Evolutionary conservation across 2,113 vertebrate species (phyloP), one percentile per base, ranked within the genome.

Genomic region (Sinocyclocheilus maitianheensis): DNA sequence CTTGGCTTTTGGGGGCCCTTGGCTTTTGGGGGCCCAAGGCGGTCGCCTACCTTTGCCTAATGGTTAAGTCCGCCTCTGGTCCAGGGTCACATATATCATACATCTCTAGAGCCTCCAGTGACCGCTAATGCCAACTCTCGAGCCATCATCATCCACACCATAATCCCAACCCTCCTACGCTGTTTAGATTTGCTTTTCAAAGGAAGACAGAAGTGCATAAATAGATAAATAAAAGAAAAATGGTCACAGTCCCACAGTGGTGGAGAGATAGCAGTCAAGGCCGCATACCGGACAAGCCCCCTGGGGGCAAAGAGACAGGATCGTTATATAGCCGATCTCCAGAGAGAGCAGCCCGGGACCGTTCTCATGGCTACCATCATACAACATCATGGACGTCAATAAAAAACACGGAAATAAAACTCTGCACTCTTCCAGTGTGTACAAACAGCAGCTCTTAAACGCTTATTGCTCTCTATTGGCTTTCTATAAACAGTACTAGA

Each of bases 241-340:
- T 26, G 71, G 72, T 81, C 53, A 46, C 67, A 87, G 79, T 87
- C 86, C 88, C 79, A 87, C 63, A 85, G 83, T 78, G 75, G 85
- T 85, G 62, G 58, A 87, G 83, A 84, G 79, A 87, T 85, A 89
- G 86, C 78, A 77, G 69, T 79, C 22, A 37, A 62, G 89, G 84
- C 58, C 43, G 20, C 87, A 91, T 89, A 89, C 91, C 88, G 85
- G 87, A 84, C 90, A 90, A 77, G 81, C 83, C 88, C 85, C 88
- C 43, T 51, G 88, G 90, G 65, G 89, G 69, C 46, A 71, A 76
- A 46, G 43, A 85, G 77, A 86, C 75, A 80, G 81, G 80, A 86
- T 72, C 84, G 60, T 84, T 71, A 88, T 80, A 74, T 86, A 81
- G 84, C 86, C 24, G 63, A 78, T 83, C 84, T 89, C 84, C 84